A percentile compares a stretch with the other conserved stretches of the same genome.
phyloP scores from a whole-genome alignment of 2,113 vertebrate genomes.

The Oenanthe oenanthe region DNA sequence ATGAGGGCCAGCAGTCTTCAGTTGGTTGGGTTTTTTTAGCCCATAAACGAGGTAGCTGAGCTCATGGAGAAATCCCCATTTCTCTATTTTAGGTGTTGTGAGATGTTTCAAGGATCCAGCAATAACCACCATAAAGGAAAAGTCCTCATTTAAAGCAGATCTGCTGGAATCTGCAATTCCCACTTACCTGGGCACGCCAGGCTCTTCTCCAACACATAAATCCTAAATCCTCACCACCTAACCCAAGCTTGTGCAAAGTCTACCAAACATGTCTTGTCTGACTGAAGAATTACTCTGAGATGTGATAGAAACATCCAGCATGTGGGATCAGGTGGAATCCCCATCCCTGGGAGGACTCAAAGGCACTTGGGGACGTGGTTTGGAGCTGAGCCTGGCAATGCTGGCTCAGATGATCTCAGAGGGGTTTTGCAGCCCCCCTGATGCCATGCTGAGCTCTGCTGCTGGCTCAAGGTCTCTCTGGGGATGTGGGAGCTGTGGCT shows the following conservation, averaged over 20 bases:
- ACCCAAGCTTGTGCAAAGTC: background rate
- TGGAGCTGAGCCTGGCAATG: background rate
- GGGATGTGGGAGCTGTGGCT: background rate
- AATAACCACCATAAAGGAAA: background rate
- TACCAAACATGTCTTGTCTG: background rate
- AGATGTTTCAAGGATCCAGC: background rate
- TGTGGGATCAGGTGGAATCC: background rate
- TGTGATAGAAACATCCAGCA: background rate
- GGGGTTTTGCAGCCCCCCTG: background rate
- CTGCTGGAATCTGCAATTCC: background rate
- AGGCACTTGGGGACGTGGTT: background rate
- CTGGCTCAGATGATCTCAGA: background rate
- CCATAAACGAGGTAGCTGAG: background rate
- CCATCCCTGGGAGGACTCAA: background rate
- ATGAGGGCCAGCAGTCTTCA: background rate
- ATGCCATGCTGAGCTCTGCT: background rate
- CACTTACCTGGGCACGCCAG: background rate
- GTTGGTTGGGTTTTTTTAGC: background rate
- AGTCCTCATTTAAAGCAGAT: background rate
- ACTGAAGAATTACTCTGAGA: background rate
- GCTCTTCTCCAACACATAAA: background rate
- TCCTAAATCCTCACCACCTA: background rate
- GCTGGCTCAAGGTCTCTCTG: rapidly evolving
- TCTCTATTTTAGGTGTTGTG: background rate
- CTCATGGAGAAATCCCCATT: background rate